Evolutionary conservation across 2,113 vertebrate species (phyloP), one percentile per base, ranked within the genome.

Genomic region (Tyto alba): DNA sequence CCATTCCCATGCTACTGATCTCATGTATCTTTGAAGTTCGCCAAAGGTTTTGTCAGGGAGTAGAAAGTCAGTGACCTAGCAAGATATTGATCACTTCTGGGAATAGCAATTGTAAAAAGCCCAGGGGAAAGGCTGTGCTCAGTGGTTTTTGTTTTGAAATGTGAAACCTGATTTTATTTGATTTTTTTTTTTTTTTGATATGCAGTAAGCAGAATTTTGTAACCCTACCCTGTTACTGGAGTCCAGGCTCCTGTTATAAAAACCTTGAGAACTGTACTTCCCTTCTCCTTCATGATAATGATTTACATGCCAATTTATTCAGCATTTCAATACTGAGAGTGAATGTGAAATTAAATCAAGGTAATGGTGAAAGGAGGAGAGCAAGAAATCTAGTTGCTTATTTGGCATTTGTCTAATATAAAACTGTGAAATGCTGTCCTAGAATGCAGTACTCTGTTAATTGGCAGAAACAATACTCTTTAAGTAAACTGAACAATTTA

Each of bases 361-460:
- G 38, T 47, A 75, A 59, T 68, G 15, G 25, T 94, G 43, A 85
- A 94, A 88, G 48, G 32, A 77, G 16, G 21, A 55, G 19, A 62
- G 34, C 86, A 80, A 92, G 81, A 64, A 59, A 63, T 48, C 59
- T 76, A 41, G 12, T 47, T 69, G 67, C 41, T 74, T 26, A 43
- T 67, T 86, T 91, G 53, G 10, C 66, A 30, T 85, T 93, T 85
- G 36, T 90, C 23, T 83, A n/a, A 53, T 82, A 20, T 1, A 68
- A 76, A 41, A 23, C 82, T 1, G 1, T 81, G 47, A 72, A 95
- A 76, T 95, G 43, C 82, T 82, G 63, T 88, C 85, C 56, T 94
- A 77, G 75, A 90, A 86, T 94, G 75, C 87, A 80, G 27, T 76
- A 78, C 43, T 94, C 63, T 91, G 13, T 91, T 88, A 89, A 93